Percentiles rank a stretch among this genome's conserved stretches.
These are phyloP conservation scores for Tetragnatha versicolor DNA, from an alignment of 1,140 invertebrate genomes.

Conservation along the genomic window DNA sequence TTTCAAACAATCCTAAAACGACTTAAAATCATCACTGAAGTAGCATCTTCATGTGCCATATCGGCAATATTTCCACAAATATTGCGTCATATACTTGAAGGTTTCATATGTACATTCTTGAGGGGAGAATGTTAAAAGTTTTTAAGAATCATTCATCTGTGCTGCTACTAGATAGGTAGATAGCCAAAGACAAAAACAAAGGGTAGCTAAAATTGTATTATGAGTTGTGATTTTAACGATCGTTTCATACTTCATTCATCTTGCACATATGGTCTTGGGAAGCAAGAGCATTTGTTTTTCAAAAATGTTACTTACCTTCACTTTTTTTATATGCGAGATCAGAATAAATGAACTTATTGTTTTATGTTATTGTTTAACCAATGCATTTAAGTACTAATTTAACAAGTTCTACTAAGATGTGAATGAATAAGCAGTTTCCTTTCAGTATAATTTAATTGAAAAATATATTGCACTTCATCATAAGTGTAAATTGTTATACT, in stretches of 20 bases:
- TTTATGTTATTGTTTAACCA: too few relatives aligned
- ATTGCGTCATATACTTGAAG: background rate
- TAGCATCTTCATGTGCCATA: slow-evolving; percentile 34
- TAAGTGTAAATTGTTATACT: slow-evolving; percentile 46
- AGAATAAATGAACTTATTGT: too few relatives aligned
- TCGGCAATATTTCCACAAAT: slow-evolving; percentile 11
- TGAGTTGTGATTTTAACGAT: slow-evolving; percentile 4
- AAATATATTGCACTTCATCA: slow-evolving; percentile 15
- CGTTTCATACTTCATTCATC: slow-evolving; percentile 22
- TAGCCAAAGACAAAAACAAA: background rate
- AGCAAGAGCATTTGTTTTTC: background rate
- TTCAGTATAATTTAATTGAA: too few relatives aligned
- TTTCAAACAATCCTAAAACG: background rate
- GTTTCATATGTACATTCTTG: slow-evolving; percentile 3
- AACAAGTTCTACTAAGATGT: too few relatives aligned
- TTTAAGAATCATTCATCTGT: slow-evolving; percentile 9
- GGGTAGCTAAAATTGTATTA: slow-evolving; percentile 13
- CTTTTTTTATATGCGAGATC: slow-evolving; percentile 6
- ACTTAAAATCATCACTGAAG: background rate
- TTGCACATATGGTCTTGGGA: background rate
- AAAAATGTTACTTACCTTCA: background rate
- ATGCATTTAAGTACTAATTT: too few relatives aligned
- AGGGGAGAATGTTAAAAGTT: slow-evolving; percentile 23
- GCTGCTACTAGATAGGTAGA: slow-evolving; percentile 5
- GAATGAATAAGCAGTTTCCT: too few relatives aligned